Evolutionary conservation across 2,797 vertebrate species (phyloP).

Genomic region (Micropoecilia bifurca): DNA sequence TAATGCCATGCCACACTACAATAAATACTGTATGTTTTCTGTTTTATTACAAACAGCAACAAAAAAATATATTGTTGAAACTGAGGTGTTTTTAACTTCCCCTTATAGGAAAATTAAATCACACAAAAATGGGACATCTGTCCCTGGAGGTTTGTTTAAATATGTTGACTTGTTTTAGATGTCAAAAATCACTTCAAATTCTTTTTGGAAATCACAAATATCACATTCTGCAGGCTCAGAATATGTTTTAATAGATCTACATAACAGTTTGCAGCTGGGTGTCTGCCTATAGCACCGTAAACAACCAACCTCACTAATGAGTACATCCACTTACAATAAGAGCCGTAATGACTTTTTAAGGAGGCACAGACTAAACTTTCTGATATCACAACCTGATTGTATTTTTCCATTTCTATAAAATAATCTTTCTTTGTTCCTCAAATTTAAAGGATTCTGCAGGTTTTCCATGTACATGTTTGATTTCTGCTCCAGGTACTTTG

Average conservation of each 20-base stretch:
- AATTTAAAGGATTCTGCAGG: neutral
- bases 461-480: neutral
- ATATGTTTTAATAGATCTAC: neutral
- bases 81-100: neutral
- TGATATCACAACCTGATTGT: neutral
- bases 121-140: neutral
- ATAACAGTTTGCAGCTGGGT: neutral
- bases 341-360: neutral
- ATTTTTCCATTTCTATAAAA: neutral
- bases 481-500: neutral
- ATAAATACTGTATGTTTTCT: slow-evolving; percentile 8
- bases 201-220: neutral
- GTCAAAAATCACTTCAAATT: neutral
- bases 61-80: neutral
- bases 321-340: neutral
- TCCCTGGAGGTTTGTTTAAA: neutral
- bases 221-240: neutral
- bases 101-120: neutral
- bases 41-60: neutral
- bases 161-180: neutral
- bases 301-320: neutral
- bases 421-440: neutral
- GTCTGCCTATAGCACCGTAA: neutral
- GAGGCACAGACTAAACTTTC: neutral
- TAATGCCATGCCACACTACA: slow-evolving; percentile 50